Evolutionary conservation across 2,888 invertebrate species (phyloP).

Genomic region (Catocala fraxini): DNA sequence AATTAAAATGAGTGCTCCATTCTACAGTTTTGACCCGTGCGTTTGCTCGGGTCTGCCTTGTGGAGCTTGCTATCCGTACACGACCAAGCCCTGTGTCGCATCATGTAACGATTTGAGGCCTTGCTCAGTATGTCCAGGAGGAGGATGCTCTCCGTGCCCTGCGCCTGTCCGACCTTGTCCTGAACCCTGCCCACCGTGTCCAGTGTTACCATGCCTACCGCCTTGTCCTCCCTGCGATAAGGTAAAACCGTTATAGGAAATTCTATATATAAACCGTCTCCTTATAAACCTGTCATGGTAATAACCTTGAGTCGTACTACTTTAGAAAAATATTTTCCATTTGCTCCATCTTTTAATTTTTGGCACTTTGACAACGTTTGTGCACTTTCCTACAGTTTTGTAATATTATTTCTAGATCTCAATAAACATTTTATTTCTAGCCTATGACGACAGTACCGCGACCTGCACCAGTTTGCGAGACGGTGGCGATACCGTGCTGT

Average conservation of each 20-base stretch:
- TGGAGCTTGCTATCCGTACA: constrained; percentile 78
- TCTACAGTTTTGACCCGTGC: constrained; percentile 81
- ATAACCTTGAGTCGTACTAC: constrained; percentile 33
- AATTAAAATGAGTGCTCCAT: constrained; percentile 80
- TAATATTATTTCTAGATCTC: constrained; percentile 32
- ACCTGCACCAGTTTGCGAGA: constrained; percentile 62
- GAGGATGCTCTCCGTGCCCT: constrained; percentile 81
- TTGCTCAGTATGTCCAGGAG: constrained; percentile 80
- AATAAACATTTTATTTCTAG: constrained; percentile 33
- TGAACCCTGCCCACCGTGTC: constrained; percentile 66
- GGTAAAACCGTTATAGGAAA: constrained; percentile 51
- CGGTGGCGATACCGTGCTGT: constrained; percentile 84
- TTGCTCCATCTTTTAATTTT: constrained; percentile 29
- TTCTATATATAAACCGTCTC: constrained; percentile 9
- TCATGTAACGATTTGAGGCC: constrained; percentile 71
- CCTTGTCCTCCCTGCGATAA: constrained; percentile 81
- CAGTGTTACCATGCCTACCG: constrained; percentile 72
- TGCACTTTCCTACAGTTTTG: constrained; percentile 25
- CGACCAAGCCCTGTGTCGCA: constrained; percentile 74
- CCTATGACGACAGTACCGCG: constrained; percentile 54
- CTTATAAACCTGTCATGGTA: constrained; percentile 12
- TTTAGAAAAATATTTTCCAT: constrained; percentile 31
- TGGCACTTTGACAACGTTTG: constrained; percentile 46
- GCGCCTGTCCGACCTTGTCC: constrained; percentile 81
- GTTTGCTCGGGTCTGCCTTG: constrained; percentile 75